Conservation (phyloP, 2,888 invertebrate species). For the Epinotia bilunana region DNA sequence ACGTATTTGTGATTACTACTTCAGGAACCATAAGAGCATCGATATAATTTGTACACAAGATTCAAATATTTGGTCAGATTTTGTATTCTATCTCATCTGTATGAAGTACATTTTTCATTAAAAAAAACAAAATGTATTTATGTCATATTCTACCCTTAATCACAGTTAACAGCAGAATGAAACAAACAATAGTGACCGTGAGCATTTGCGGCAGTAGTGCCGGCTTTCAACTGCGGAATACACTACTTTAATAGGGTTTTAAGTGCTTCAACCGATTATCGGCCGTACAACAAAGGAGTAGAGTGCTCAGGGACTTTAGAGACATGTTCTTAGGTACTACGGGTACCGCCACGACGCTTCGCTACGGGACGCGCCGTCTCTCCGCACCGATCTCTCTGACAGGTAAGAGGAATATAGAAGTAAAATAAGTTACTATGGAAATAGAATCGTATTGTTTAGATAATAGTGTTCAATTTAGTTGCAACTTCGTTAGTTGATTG, state of each 20-base stretch:
- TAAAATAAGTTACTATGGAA: background rate
- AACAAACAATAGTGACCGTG: background rate
- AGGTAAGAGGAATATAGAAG: constrained; percentile 59
- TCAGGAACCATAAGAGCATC: background rate
- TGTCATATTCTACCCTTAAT: background rate
- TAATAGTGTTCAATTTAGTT: background rate
- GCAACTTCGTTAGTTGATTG: background rate
- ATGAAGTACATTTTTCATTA: background rate
- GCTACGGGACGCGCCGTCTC: constrained; percentile 68
- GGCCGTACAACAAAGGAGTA: background rate
- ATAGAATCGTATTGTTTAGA: background rate
- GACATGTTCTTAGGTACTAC: constrained; percentile 49
- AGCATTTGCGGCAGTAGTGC: background rate
- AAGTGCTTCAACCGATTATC: constrained; percentile 12
- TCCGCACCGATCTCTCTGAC: constrained; percentile 76
- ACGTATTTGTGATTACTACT: constrained; percentile 10
- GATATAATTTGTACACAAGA: background rate
- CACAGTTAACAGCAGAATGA: background rate
- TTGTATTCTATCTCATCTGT: background rate
- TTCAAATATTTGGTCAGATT: background rate
- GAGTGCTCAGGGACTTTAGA: constrained; percentile 33
- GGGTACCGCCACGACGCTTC: constrained; percentile 54
- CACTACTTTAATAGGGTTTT: background rate
- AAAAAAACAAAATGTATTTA: background rate
- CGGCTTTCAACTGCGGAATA: background rate